These are phyloP conservation scores for Holotrichia oblita DNA, from an alignment of 1,140 invertebrate genomes.

Conservation along the genomic window DNA sequence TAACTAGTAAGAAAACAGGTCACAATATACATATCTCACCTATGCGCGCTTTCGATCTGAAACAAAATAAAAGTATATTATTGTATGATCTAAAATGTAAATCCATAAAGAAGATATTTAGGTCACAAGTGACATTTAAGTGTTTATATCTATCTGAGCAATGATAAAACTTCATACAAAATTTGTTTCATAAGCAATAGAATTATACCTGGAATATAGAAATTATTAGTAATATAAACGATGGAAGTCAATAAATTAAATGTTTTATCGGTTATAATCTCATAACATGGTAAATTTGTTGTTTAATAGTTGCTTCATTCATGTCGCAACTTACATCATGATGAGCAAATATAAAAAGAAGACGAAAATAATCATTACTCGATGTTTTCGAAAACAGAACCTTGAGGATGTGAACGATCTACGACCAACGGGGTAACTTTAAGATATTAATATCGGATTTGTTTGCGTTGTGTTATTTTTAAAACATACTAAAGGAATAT, in stretches of 20 bases:
- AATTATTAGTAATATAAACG: no score
- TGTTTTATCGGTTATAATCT: no score
- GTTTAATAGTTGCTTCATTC: background rate
- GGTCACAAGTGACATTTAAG: no score
- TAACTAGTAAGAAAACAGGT: slow-evolving; percentile 1
- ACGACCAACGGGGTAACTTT: slow-evolving; percentile 12
- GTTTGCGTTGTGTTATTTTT: background rate
- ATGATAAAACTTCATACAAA: no score
- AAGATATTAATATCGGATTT: slow-evolving; percentile 17
- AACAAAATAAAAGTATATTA: slow-evolving; percentile 20
- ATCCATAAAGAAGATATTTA: no score
- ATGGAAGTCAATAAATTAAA: no score
- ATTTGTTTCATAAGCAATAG: no score
- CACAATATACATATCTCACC: slow-evolving; percentile 6
- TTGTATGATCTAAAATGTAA: no score
- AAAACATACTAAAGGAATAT: no score
- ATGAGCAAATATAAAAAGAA: background rate
- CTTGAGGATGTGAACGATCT: background rate
- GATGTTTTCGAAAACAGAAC: background rate
- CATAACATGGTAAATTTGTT: background rate
- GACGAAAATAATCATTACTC: slow-evolving; percentile 8
- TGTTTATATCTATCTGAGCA: no score
- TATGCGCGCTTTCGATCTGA: slow-evolving; percentile 8
- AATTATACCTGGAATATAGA: no score
- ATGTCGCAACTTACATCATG: background rate